Conservation (phyloP, 2,797 vertebrate species). For the Onychomys arenicola region DNA sequence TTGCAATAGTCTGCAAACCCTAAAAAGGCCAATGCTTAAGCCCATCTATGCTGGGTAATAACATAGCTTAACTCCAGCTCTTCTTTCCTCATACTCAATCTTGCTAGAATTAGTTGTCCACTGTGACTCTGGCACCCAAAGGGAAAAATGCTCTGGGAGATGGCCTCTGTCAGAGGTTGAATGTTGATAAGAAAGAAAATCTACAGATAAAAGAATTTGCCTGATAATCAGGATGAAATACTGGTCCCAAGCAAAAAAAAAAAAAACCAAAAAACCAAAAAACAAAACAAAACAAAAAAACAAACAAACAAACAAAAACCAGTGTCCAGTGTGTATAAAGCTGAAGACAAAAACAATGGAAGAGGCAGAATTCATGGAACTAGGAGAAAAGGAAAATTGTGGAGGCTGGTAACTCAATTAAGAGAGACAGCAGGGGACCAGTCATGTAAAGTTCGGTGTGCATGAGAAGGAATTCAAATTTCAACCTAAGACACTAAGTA, state of each 20-base stretch:
- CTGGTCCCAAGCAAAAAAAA: too few relatives aligned
- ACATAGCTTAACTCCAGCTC: background rate
- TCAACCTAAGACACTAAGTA: background rate
- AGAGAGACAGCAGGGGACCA: background rate
- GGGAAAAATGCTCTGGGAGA: background rate
- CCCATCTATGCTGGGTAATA: accelerated
- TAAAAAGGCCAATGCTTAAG: background rate
- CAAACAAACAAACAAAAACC: too few relatives aligned
- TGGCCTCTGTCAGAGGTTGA: background rate
- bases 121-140: background rate
- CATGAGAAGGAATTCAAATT: background rate
- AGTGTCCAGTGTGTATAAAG: background rate
- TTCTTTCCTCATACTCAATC: background rate
- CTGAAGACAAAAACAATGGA: background rate
- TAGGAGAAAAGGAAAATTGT: background rate
- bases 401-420: background rate
- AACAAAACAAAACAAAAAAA: too few relatives aligned
- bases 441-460: background rate
- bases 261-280: too few relatives aligned
- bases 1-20: background rate
- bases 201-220: background rate
- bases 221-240: background rate
- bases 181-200: background rate
- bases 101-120: background rate
- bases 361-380: background rate